Conservation (phyloP, 2,797 vertebrate species). For the Cirrhinus mrigala region DNA sequence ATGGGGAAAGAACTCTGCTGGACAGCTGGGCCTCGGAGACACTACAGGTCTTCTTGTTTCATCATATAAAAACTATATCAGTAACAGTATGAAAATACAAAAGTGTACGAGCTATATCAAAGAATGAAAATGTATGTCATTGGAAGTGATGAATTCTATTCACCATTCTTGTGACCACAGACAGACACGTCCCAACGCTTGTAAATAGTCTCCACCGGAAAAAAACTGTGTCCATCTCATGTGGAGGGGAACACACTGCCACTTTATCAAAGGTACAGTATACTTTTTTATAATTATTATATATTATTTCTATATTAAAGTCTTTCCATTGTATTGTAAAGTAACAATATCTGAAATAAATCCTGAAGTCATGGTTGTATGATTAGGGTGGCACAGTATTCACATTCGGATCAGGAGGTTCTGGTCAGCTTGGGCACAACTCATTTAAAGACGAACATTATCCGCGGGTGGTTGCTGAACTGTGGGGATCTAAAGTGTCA, state of each 20-base stretch:
- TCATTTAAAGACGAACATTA: conserved; percentile 75
- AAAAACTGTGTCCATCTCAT: neutral
- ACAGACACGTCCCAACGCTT: neutral
- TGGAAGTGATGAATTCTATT: neutral
- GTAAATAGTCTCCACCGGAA: neutral
- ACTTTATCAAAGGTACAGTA: neutral
- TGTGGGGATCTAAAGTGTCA: conserved; percentile 78
- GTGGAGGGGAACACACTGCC: neutral
- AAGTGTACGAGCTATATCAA: neutral
- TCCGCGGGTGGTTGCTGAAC: conserved; percentile 80
- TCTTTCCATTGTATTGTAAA: too few relatives aligned
- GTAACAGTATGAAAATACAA: neutral
- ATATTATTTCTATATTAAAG: too few relatives aligned
- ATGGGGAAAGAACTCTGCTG: too few relatives aligned
- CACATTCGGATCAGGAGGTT: conserved; percentile 84
- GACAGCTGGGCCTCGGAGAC: conserved; percentile 86
- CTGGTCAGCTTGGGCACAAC: conserved; percentile 90
- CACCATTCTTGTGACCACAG: neutral
- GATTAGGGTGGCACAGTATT: conserved; percentile 79
- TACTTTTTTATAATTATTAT: too few relatives aligned
- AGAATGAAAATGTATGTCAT: neutral
- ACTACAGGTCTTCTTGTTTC: conserved; percentile 71
- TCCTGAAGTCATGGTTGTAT: too few relatives aligned
- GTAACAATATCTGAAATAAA: too few relatives aligned
- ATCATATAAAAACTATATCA: neutral